phyloP scores from a whole-genome alignment of 2,113 vertebrate genomes.

The Lampris megalopsis region DNA sequence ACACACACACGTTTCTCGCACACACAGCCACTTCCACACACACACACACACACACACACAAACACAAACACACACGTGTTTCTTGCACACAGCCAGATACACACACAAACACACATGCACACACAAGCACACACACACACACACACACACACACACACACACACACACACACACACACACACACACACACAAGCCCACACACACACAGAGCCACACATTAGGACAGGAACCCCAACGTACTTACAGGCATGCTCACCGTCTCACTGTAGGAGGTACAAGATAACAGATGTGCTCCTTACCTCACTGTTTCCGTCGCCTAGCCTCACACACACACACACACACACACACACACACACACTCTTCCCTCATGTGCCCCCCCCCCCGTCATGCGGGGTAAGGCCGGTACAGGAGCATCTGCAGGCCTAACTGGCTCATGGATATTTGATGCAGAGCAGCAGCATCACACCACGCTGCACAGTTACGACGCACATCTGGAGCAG shows the following conservation, averaged over 20 bases:
- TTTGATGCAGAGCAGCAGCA: slow-evolving; percentile 69
- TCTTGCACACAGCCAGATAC: too few relatives aligned
- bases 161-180: too few relatives aligned
- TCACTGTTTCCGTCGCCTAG: background rate
- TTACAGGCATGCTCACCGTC: too few relatives aligned
- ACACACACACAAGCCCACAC: too few relatives aligned
- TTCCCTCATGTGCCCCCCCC: background rate
- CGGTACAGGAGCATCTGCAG: slow-evolving; percentile 74
- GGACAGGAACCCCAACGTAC: too few relatives aligned
- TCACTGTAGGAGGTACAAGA: slow-evolving; percentile 43
- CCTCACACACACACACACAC: background rate
- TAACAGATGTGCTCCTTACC: slow-evolving; percentile 50
- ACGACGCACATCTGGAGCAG: slow-evolving; percentile 53
- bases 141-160: too few relatives aligned
- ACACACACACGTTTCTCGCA: background rate
- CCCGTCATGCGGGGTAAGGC: slow-evolving; percentile 60
- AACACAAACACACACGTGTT: too few relatives aligned
- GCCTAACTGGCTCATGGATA: slow-evolving; percentile 73
- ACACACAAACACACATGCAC: too few relatives aligned
- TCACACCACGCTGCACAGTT: slow-evolving; percentile 38
- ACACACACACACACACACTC: background rate
- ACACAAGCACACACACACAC: too few relatives aligned
- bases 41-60: too few relatives aligned
- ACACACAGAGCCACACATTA: too few relatives aligned
- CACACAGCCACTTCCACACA: slow-evolving; percentile 9